Evolutionary conservation across 2,888 invertebrate species (phyloP), one percentile per base, ranked within the genome.

Genomic region (Parapristionchus giblindavisi): DNA sequence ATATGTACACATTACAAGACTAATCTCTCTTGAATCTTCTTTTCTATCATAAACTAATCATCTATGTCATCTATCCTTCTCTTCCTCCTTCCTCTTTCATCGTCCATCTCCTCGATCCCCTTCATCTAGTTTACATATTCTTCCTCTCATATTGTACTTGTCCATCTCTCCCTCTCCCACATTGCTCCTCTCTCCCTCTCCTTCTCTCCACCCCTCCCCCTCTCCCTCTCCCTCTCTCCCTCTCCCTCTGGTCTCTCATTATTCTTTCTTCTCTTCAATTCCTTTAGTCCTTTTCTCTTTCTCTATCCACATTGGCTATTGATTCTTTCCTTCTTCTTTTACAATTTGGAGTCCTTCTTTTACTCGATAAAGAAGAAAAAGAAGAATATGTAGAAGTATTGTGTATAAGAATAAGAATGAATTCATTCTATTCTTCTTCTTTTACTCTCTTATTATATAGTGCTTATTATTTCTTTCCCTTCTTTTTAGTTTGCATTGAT

Each of bases 221-320:
- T n/a, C n/a, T n/a, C n/a, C n/a, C n/a, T n/a, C n/a, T n/a, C n/a
- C n/a, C n/a, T n/a, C n/a, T n/a, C n/a, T n/a, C n/a, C n/a, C n/a
- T n/a, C n/a, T n/a, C n/a, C n/a, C n/a, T n/a, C n/a, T n/a, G n/a
- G 43, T 8, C 43, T 17, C 43, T 43, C 8, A 14, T 17, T 8
- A 43, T 60, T 61, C 61, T 40, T 40, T 61, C 24, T 27, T 21
- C 61, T 66, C 66, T 32, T 66, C 51, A 43, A 43, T 66, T 51
- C 34, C 66, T 24, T 66, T 51, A 29, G 29, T 66, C 36, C 34
- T 48, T 24, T 54, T 54, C 56, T 32, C 24, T 66, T 36, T 36
- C 51, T 51, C 51, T 32, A 61, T 61, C 61, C 38, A 34, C 32
- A 66, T 66, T 51, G 21, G 29, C 38, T 14, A 6, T 54, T 48